Evolutionary conservation across 2,113 vertebrate genomes (phyloP), one percentile per base, ranked within the genome.

Genomic region (Nestor notabilis): DNA sequence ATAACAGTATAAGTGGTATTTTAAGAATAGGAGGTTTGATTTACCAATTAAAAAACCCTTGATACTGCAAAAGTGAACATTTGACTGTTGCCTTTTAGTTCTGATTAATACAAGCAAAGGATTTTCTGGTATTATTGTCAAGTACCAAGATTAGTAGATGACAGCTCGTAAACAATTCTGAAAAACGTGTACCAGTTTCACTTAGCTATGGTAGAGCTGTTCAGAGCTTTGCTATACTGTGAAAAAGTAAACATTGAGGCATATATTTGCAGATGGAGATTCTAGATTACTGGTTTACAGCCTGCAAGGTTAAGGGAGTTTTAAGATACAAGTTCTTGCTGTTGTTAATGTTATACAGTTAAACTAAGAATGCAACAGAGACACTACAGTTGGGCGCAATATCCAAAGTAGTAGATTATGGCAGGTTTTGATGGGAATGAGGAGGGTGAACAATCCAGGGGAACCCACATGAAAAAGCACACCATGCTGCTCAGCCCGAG

Each of bases 41-140:
- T 86, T 78, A 78, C 53, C 43, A 75, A 66, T 86, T 93, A 52
- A 81, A 95, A 76, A 84, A 28, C 17, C 2, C 28, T 3, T 33
- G 10, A 89, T 55, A 68, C 21, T 35, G 46, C 37, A 87, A 49
- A 77, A 95, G 43, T 8, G 29, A 83, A 85, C 13, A 83, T 63
- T 39, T 74, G 31, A 71, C 33, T 63, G 20, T 17, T 89, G 46
- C 50, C 29, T 95, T 87, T 92, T 74, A n/a, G 39, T 92, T 89
- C 41, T 63, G 15, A 90, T 77, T 70, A 95, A 89, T 53, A 77
- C 2, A 86, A 90, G 46, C 39, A 84, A 66, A 89, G 13, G 27
- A 78, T 63, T 95, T 92, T 87, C 60, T 71, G 33, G 43, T 92
- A 87, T 63, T 87, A 83, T 64, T 92, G 75, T 43, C 76, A 92